These are phyloP conservation scores for Alosa alosa DNA, from an alignment of 2,113 vertebrate species.

Conservation along the genomic window DNA sequence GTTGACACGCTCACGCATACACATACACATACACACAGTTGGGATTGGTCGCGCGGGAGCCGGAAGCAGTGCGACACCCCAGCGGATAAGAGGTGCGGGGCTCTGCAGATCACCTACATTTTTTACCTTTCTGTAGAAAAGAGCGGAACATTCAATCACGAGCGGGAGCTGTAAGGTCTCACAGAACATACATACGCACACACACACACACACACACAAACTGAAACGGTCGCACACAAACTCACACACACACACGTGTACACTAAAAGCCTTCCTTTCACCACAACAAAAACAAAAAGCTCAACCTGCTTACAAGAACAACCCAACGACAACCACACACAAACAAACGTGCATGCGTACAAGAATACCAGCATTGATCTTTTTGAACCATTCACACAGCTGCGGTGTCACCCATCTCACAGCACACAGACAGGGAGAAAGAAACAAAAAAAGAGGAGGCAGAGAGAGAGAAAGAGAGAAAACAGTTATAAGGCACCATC, in stretches of 20 bases:
- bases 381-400: constrained; percentile 2
- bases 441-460: neutral
- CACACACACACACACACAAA: neutral
- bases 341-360: neutral
- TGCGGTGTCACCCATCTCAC: constrained; percentile 13
- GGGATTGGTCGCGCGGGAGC: constrained; percentile 12
- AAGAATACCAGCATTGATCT: constrained; percentile 12
- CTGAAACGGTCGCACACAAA: neutral
- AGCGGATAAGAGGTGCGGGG: neutral
- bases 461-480: neutral
- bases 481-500: constrained; percentile 12
- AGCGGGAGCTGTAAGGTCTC: neutral
- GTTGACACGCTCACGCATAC: constrained; percentile 11
- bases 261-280: neutral
- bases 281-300: neutral
- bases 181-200: neutral
- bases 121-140: constrained; percentile 8
- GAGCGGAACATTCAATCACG: constrained; percentile 3
- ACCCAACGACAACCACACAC: neutral
- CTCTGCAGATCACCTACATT: neutral
- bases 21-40: constrained; percentile 5
- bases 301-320: neutral
- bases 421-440: neutral
- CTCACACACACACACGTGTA: neutral
- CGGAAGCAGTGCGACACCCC: neutral